Conservation (phyloP, 2,113 vertebrate species). For the Mastomys natalensis region DNA sequence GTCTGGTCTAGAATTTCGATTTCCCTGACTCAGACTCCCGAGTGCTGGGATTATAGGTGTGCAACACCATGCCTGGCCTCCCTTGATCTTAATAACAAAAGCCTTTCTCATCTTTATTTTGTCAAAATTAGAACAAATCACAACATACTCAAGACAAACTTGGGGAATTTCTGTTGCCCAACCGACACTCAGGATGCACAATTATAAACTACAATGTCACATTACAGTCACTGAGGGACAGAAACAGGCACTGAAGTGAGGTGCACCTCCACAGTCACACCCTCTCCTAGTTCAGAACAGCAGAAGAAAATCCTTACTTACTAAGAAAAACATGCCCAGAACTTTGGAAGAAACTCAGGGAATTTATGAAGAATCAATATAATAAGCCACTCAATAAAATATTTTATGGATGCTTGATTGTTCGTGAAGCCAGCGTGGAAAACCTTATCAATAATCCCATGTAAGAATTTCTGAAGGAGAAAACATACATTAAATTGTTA, state of each 20-base stretch:
- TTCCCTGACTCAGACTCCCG: background rate
- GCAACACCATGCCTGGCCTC: background rate
- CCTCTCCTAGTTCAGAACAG: background rate
- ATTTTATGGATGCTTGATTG: slow-evolving; percentile 98
- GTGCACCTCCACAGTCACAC: background rate
- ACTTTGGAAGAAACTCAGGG: slow-evolving; percentile 90
- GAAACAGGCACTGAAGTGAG: background rate
- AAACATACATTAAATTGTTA: slow-evolving; percentile 4
- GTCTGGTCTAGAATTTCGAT: background rate
- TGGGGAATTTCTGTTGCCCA: background rate
- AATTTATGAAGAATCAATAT: slow-evolving; percentile 91
- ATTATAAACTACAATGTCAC: background rate
- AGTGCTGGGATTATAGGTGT: background rate
- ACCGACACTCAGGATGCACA: background rate
- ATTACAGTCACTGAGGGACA: background rate
- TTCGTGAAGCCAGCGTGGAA: slow-evolving; percentile 93
- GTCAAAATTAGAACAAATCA: background rate
- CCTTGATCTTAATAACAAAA: background rate
- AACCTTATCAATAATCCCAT: slow-evolving; percentile 86
- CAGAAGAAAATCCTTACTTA: slow-evolving; percentile 84
- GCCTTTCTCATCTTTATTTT: background rate
- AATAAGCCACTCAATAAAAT: slow-evolving; percentile 95
- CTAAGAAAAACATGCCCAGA: slow-evolving; percentile 94
- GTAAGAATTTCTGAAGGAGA: slow-evolving; percentile 91
- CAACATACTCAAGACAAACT: background rate